Evolutionary conservation across 2,113 vertebrate species (phyloP).

Genomic region (Sylvietta virens): DNA sequence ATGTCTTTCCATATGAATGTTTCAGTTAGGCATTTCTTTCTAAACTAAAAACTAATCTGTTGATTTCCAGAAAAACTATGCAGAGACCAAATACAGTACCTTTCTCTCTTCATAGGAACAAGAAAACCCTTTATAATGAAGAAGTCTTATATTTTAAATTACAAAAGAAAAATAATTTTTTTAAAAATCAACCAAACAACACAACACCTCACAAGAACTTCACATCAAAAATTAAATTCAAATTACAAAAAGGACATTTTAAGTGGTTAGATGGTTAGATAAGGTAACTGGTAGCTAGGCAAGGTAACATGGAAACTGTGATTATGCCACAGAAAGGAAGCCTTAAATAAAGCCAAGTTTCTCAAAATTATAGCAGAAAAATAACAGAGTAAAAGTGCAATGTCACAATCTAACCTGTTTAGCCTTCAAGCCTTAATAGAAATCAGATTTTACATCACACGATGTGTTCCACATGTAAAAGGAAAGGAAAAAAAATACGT

Average conservation of each 20-base stretch:
- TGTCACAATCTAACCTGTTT: background rate
- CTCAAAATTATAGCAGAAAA: background rate
- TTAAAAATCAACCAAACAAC: background rate
- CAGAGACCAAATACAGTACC: background rate
- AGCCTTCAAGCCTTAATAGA: background rate
- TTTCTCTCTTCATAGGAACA: background rate
- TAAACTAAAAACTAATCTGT: background rate
- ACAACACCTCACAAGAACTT: fast-evolving
- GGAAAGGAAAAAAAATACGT: background rate
- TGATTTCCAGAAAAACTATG: background rate
- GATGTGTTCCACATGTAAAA: background rate
- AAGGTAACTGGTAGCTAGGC: background rate
- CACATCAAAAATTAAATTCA: background rate
- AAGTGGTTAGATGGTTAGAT: background rate
- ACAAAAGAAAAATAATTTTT: background rate
- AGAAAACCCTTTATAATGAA: background rate
- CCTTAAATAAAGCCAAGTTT: background rate
- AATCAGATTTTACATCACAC: background rate
- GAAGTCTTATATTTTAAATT: background rate
- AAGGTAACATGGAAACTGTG: background rate
- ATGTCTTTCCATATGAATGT: background rate
- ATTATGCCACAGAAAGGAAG: background rate
- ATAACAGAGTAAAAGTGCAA: background rate
- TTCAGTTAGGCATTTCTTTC: background rate
- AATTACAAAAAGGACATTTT: background rate